Evolutionary conservation across 2,113 vertebrate genomes (phyloP).

Genomic region (Sturnus vulgaris): DNA sequence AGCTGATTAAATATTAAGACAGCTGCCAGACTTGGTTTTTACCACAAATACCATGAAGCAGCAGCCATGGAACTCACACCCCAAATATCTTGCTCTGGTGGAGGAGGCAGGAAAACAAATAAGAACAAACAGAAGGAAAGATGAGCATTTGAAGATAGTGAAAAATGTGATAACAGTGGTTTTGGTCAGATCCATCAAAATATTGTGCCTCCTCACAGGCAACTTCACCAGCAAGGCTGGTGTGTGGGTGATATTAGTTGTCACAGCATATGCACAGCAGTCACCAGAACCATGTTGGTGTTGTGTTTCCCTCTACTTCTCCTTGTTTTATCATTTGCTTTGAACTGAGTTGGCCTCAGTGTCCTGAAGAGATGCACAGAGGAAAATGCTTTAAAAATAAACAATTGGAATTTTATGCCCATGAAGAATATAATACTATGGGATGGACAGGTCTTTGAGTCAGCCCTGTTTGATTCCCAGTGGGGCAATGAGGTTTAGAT

Average conservation of each 20-base stretch:
- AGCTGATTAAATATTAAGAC: background rate
- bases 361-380: background rate
- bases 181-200: background rate
- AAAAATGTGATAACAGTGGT: background rate
- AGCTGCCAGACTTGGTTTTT: background rate
- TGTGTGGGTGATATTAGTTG: background rate
- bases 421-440: background rate
- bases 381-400: background rate
- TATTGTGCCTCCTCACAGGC: background rate
- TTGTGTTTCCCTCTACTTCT: background rate
- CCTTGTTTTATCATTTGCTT: background rate
- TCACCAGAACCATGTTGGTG: background rate
- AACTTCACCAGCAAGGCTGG: background rate
- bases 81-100: background rate
- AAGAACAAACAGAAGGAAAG: background rate
- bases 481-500: background rate
- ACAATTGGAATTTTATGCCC: background rate
- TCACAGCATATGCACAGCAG: background rate
- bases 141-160: background rate
- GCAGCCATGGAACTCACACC: background rate
- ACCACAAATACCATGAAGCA: background rate
- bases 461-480: background rate
- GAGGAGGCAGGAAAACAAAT: background rate
- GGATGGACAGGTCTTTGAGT: background rate
- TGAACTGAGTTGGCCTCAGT: background rate